Evolutionary conservation across 2,797 vertebrate genomes (phyloP), one percentile per base, ranked within the genome.

Genomic region (Cuniculus paca): DNA sequence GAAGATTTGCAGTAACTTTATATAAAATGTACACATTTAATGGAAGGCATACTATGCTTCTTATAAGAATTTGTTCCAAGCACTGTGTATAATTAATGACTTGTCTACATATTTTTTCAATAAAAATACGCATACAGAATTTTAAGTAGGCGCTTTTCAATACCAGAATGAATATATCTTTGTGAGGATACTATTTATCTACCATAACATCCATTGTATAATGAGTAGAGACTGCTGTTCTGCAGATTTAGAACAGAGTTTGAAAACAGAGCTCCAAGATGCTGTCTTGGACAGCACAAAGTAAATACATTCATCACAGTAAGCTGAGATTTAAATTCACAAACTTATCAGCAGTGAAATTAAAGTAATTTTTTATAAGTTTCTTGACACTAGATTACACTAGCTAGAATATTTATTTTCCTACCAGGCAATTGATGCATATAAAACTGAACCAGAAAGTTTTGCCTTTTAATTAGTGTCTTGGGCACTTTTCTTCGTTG

Each of bases 121-220:
- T 94, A 96, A 97, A 94, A 68, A 63, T 97, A 94, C 97, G 96
- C 95, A 77, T 96, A 90, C 36, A 60, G 96, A 98, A 98, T 98
- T 97, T 98, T 97, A 98, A 98, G 72, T 84, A 98, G 97, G 82
- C 78, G 96, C 70, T 98, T 98, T 75, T 95, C 91, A 97, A 90
- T 96, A 87, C 52, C 78, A 86, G 78, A 14, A 93, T 97, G 96
- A 97, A 97, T 96, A 36, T 91, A 63, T 96, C 96, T 97, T 97
- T 95, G 95, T 94, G 98, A 96, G 92, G 96, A 97, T 75, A 89
- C 45, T 87, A 96, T 97, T 98, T 98, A 95, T 98, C 93, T 98
- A 80, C 60, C 34, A 12, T 36, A 52, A 56, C 92, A 88, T 93
- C 87, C 97, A 90, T 97, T 97, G 90, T 90, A 97, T 88, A 98